Base-by-base conservation (phyloP, 2,113 vertebrate species). In the Phasianus colchicus region DNA sequence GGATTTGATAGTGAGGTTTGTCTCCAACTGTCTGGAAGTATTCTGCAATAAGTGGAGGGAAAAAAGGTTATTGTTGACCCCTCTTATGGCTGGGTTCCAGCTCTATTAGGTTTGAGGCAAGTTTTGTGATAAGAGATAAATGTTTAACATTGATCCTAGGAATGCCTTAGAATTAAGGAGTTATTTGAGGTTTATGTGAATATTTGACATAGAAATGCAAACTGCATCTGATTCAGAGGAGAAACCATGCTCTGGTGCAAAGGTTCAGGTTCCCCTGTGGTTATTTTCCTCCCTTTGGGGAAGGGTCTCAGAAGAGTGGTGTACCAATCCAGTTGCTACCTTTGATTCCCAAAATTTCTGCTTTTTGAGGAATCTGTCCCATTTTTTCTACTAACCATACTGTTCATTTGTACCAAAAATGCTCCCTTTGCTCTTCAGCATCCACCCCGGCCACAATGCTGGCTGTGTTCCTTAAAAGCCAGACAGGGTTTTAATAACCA, bases 111-210 rank as follows among this genome's bases (percentile, higher is more conserved):
- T 50, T 94, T 83, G 90, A 85, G 66, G 61, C 32, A 91, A 38
- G 18, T 77, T 77, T 90, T 93, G 72, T 86, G 50, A 60, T 83
- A 79, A 90, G 61, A 50, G 10, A 21, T 91, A 86, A 80, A 74
- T 42, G 2, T 74, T 93, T 71, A 67, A 80, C 9, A 4, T 67
- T 71, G 86, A 77, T 47, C 73, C 67, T 80, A 42, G 86, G 87
- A 86, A 88, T 58, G 16, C 73, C 1, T 83, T 66, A 77, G 47
- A 58, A 81, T 86, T 74, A 88, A 94, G 61, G 38, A 90, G 20
- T 11, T 71, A 19, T 54, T 81, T 55, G 42, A 36, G 70, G 15
- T 64, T 74, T 24, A 83, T 47, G 21, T 25, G 38, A 72, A 2
- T 22, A 6, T 89, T 93, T 84, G 77, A 58, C 43, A 25, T 36